Evolutionary conservation across 2,797 vertebrate species (phyloP), one percentile per base, ranked within the genome.

Genomic region (Danio jaintianensis): DNA sequence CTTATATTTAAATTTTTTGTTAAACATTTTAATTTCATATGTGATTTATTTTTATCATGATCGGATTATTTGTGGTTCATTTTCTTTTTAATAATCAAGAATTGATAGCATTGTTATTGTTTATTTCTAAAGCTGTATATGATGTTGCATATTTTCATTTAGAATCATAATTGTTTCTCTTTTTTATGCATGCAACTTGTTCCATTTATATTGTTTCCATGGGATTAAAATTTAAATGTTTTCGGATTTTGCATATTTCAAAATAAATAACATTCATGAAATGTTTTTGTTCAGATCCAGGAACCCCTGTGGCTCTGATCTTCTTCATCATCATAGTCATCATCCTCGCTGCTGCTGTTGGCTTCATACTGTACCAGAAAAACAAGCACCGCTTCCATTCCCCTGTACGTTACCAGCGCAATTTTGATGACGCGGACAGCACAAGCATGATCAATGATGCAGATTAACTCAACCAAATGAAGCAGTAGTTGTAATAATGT

Each of bases 381-480:
- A 93, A 86, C 6, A 84, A 83, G 20, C 3, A 75, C 10, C 38
- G 84, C 63, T 91, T 93, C 84, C 62, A 82, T 5, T 90, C 93
- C 0, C 85, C 91, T 0, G 87, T 95, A 7, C 93, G 93, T 55
- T 95, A 95, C 85, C 85, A 91, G 87, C 90, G 94, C 79, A 92
- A 91, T 52, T 88, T 88, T 0, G 91, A 95, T 15, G 92, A 94
- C 0, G 50, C 61, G 0, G 94, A 94, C 88, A 82, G 80, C 85
- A 91, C 91, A 62, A 93, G 92, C 86, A 94, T 94, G 63, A 88
- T 94, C 63, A 87, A 90, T 2, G 89, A 91, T 0, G 80, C 52
- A 0, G 90, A 94, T 11, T 93, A 84, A 93, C 53, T 13, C 12
- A 3, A 73, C 63, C 83, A 85, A 88, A 84, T 87, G 71, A 75